Conservation (phyloP, 2,113 vertebrate genomes). For the Pitta sordida region DNA sequence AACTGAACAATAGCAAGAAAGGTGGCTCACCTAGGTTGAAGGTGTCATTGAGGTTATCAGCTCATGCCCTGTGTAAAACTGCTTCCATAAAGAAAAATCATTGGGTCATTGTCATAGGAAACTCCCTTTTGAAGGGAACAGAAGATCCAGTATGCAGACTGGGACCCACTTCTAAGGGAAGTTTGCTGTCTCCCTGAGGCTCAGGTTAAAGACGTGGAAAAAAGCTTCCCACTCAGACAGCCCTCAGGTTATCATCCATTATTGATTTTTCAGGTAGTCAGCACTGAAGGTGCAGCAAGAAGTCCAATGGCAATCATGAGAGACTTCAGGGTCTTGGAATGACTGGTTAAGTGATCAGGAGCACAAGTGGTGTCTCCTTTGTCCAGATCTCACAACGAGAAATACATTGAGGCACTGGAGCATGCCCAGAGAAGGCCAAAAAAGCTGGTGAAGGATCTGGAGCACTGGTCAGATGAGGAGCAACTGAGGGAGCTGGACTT, state of each 20-base stretch:
- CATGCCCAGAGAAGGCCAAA: accelerated
- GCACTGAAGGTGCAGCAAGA: neutral
- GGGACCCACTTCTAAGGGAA: neutral
- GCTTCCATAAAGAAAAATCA: neutral
- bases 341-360: neutral
- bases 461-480: neutral
- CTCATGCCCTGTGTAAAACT: neutral
- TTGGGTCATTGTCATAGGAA: neutral
- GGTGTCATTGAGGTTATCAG: neutral
- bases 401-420: neutral
- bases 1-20: neutral
- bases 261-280: neutral
- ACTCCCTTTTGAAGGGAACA: neutral
- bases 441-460: neutral
- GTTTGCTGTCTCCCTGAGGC: neutral
- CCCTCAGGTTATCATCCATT: neutral
- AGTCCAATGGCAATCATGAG: neutral
- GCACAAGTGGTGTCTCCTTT: neutral
- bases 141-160: neutral
- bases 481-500: neutral
- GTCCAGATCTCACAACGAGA: neutral
- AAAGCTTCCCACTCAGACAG: accelerated
- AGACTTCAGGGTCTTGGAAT: neutral
- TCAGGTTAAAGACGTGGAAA: neutral
- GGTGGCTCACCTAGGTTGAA: neutral